phyloP scores from a whole-genome alignment of 1,140 invertebrate species.

The Anastrepha obliqua region DNA sequence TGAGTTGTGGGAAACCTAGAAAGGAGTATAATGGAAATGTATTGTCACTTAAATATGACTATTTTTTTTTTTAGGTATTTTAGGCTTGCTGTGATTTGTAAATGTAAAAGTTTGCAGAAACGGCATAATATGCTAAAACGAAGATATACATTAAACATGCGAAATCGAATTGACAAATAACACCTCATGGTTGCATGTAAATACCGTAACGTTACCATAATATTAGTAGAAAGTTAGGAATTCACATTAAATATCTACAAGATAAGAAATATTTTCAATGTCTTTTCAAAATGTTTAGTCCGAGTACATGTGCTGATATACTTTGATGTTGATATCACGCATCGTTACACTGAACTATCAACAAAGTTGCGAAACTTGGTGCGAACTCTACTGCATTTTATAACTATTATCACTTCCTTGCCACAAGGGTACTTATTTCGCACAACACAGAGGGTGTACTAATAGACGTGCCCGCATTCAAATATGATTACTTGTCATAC shows the following conservation, averaged over 20 bases:
- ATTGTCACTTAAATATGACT: not conserved
- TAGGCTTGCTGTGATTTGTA: slow-evolving; percentile 58
- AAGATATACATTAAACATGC: slow-evolving; percentile 2
- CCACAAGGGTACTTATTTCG: not conserved
- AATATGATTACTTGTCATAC: not conserved
- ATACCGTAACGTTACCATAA: slow-evolving; percentile 18
- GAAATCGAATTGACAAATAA: slow-evolving; percentile 34
- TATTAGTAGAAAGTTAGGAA: not conserved
- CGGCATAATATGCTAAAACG: not conserved
- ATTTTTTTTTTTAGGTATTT: slow-evolving; percentile 43
- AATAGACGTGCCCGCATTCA: not conserved
- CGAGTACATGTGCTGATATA: slow-evolving; percentile 14
- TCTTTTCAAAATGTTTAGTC: slow-evolving; percentile 26
- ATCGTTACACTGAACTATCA: not conserved
- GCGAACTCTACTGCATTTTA: not conserved
- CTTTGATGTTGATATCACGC: not conserved
- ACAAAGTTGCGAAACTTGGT: not conserved
- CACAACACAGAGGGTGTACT: not conserved
- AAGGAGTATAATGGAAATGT: slow-evolving; percentile 15
- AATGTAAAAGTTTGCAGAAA: slow-evolving; percentile 46
- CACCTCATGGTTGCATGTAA: not conserved
- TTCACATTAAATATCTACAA: not conserved
- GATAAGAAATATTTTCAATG: not conserved
- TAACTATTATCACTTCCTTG: not conserved
- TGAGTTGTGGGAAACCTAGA: not conserved